These are phyloP conservation scores for Spisula solida DNA, from an alignment of 2,888 invertebrate genomes.

Conservation along the genomic window DNA sequence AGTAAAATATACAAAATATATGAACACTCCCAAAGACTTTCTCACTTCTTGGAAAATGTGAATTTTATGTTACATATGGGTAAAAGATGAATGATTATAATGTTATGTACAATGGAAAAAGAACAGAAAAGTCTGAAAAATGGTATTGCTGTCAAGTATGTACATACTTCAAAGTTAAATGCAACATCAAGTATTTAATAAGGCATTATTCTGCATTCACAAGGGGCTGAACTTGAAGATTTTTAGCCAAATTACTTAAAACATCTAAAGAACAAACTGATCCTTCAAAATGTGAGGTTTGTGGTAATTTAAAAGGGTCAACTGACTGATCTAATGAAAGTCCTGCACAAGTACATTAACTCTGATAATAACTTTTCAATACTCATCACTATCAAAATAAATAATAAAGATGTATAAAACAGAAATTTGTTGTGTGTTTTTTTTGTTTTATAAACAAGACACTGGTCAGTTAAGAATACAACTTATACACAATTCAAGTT, in stretches of 20 bases:
- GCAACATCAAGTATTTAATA: no score
- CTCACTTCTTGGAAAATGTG: not conserved
- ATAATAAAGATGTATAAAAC: not conserved
- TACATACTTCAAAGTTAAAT: not conserved
- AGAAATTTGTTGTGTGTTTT: not conserved
- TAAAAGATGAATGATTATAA: not conserved
- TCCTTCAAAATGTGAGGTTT: not conserved
- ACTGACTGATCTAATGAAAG: not conserved
- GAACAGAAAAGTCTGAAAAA: not conserved
- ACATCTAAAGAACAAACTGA: not conserved
- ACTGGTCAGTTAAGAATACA: no score
- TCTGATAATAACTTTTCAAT: not conserved
- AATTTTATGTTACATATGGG: not conserved
- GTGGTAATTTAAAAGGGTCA: no score
- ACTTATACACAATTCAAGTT: no score
- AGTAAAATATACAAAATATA: slow-evolving; percentile 12
- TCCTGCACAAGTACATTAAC: no score
- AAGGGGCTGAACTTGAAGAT: not conserved
- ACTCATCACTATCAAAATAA: not conserved
- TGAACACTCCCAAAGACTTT: not conserved
- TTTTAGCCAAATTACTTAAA: not conserved
- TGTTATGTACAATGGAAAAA: slow-evolving; percentile 1
- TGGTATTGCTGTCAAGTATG: not conserved
- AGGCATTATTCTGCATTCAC: no score
- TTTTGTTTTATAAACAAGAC: no score